A percentile compares a stretch with the other conserved stretches of the same genome.
phyloP scores from a whole-genome alignment of 2,888 invertebrate genomes.

The Hypsopygia costalis region DNA sequence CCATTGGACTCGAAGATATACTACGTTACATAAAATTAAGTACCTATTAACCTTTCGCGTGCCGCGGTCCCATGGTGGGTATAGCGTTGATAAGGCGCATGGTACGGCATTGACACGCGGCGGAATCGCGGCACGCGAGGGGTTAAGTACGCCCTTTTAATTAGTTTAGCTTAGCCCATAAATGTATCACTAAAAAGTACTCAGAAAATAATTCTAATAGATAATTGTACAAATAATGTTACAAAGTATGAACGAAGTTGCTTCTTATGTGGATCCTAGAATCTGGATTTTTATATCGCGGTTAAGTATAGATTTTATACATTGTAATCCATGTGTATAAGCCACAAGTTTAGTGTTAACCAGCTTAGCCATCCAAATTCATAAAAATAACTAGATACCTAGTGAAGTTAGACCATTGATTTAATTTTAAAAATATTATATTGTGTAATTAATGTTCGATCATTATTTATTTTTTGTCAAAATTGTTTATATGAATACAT shows the following conservation, averaged over 20 bases:
- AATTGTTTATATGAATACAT: slow-evolving; percentile 59
- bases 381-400: slow-evolving; percentile 22
- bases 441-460: slow-evolving; percentile 19
- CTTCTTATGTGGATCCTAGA: not conserved
- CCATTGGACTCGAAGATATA: no score
- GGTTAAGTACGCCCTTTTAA: no score
- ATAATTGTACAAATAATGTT: slow-evolving; percentile 4
- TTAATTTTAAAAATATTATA: slow-evolving; percentile 60
- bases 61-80: no score
- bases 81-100: no score
- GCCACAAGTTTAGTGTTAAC: slow-evolving; percentile 18
- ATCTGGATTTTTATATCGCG: slow-evolving; percentile 1
- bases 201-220: not conserved
- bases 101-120: no score
- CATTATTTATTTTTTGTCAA: slow-evolving; percentile 38
- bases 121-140: no score
- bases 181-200: no score
- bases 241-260: not conserved
- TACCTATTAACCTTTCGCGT: no score
- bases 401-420: slow-evolving; percentile 42
- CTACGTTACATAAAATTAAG: no score
- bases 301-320: slow-evolving; percentile 9
- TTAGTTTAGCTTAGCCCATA: no score
- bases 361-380: slow-evolving; percentile 38
- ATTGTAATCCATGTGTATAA: slow-evolving; percentile 8